phyloP scores from a whole-genome alignment of 2,113 vertebrate genomes.

The Fulica atra region DNA sequence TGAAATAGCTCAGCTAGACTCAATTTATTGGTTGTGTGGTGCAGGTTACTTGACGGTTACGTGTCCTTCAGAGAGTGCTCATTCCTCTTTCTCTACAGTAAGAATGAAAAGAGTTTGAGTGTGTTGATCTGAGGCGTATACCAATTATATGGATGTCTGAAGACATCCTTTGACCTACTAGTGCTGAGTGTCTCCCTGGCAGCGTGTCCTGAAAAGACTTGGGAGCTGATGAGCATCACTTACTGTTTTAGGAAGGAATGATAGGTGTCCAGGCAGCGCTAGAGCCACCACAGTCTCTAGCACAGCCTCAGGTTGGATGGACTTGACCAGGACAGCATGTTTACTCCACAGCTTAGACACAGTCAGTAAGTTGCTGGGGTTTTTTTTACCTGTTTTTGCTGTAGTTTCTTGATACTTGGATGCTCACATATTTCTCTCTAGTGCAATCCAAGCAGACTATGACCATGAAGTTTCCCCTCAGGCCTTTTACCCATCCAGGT shows the following conservation, averaged over 20 bases:
- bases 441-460: background rate
- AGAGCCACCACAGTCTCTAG: background rate
- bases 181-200: background rate
- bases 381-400: background rate
- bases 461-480: background rate
- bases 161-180: background rate
- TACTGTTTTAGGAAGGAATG: background rate
- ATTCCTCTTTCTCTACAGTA: background rate
- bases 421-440: background rate
- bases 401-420: background rate
- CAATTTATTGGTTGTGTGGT: background rate
- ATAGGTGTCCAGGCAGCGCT: background rate
- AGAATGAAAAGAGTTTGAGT: background rate
- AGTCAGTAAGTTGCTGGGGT: background rate
- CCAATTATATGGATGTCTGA: background rate
- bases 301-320: background rate
- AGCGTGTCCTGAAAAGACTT: background rate
- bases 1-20: background rate
- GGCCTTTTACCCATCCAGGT: background rate
- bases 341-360: background rate
- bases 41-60: background rate
- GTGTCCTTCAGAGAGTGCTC: background rate
- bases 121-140: background rate
- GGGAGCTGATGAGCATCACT: background rate
- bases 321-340: background rate